Evolutionary conservation across 2,888 invertebrate species (phyloP).

Genomic region (Acleris laterana): DNA sequence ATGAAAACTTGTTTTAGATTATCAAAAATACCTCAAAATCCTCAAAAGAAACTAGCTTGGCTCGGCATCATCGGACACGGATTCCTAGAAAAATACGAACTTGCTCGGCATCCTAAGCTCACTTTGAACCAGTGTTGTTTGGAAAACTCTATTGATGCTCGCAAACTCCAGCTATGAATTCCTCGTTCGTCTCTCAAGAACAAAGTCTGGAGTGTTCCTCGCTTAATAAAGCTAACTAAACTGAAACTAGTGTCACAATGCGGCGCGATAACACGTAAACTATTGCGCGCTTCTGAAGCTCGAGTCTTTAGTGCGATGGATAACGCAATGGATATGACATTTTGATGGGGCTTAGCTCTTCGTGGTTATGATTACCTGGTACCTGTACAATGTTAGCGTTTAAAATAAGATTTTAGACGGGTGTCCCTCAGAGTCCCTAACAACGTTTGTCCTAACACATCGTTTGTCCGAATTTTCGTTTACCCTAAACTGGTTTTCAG

Average conservation of each 20-base stretch:
- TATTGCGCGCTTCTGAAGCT: slow-evolving; percentile 41
- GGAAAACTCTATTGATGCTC: slow-evolving; percentile 25
- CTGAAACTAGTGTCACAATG: slow-evolving; percentile 50
- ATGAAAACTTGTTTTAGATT: too few relatives aligned
- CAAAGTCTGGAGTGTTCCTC: slow-evolving; percentile 28
- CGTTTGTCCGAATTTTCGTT: too few relatives aligned
- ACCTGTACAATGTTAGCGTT: background rate
- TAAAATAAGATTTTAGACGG: too few relatives aligned
- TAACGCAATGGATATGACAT: slow-evolving; percentile 26
- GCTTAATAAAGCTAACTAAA: slow-evolving; percentile 49
- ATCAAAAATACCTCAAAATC: too few relatives aligned
- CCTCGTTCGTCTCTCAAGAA: slow-evolving; percentile 29
- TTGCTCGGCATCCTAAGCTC: slow-evolving; percentile 24
- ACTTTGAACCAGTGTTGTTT: slow-evolving; percentile 22
- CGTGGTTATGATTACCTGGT: slow-evolving; percentile 11
- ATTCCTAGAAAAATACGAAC: slow-evolving; percentile 4
- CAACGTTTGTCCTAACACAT: too few relatives aligned
- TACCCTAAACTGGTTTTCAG: too few relatives aligned
- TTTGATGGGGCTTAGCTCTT: slow-evolving; percentile 1
- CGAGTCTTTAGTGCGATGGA: slow-evolving; percentile 26
- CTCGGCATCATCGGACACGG: background rate
- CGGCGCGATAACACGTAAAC: slow-evolving; percentile 53
- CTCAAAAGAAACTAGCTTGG: too few relatives aligned
- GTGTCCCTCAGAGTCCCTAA: too few relatives aligned
- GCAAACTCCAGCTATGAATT: slow-evolving; percentile 31